phyloP scores from a whole-genome alignment of 2,797 vertebrate genomes.

The Cyclura pinguis region DNA sequence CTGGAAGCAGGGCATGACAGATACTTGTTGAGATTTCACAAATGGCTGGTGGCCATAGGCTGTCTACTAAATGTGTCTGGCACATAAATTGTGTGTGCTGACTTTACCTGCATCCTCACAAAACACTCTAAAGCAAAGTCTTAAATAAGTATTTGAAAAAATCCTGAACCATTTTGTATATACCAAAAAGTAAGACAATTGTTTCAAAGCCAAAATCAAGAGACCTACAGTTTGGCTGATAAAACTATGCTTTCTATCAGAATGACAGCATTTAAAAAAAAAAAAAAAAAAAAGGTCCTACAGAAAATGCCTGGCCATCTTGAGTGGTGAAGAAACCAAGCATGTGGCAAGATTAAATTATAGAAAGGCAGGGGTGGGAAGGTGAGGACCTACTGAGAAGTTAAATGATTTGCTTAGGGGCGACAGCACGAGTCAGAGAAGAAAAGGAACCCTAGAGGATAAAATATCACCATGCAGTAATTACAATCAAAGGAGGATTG shows the following conservation, averaged over 20 bases:
- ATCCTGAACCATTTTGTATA: neutral
- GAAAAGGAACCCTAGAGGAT: constrained; percentile 13
- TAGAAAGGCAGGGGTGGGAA: constrained; percentile 19
- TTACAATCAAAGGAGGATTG: neutral
- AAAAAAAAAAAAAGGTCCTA: too few species aligned
- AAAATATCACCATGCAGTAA: constrained; percentile 23
- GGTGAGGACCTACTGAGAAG: constrained; percentile 30
- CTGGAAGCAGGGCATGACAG: too few species aligned
- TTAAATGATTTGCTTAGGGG: constrained; percentile 35
- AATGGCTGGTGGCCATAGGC: neutral
- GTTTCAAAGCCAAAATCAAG: neutral
- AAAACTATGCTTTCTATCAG: neutral
- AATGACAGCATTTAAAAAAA: neutral
- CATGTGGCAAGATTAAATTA: constrained; percentile 16
- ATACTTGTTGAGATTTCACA: neutral
- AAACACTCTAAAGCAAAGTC: neutral
- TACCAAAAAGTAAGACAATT: neutral
- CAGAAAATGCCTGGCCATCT: constrained; percentile 11
- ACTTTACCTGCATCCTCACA: neutral
- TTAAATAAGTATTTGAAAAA: neutral
- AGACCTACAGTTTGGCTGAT: neutral
- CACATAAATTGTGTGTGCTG: neutral
- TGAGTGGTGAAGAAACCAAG: neutral
- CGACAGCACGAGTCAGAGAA: neutral
- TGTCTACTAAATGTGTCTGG: neutral